Conservation (phyloP, 2,113 vertebrate species). For the Sinocyclocheilus anophthalmus region DNA sequence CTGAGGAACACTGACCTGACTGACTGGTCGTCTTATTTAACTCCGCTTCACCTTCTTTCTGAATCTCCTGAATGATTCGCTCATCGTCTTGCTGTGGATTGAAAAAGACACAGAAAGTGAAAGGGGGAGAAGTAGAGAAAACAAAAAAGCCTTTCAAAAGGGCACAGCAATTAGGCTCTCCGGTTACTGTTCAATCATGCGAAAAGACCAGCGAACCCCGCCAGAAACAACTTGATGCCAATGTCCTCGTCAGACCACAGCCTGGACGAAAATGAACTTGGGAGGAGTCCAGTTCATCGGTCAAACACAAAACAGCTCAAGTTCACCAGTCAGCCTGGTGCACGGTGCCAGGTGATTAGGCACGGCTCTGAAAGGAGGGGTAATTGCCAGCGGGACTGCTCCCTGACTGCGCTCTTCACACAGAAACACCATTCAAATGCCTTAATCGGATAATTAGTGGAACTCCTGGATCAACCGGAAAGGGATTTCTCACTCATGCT, state of each 20-base stretch:
- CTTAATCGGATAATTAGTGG: slow-evolving; percentile 31
- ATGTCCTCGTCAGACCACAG: neutral
- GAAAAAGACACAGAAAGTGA: slow-evolving; percentile 31
- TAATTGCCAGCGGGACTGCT: neutral
- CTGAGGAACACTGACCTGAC: slow-evolving; percentile 73
- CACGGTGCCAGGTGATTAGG: slow-evolving; percentile 44
- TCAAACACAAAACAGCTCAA: slow-evolving; percentile 29
- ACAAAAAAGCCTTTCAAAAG: slow-evolving; percentile 13
- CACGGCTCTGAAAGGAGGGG: slow-evolving; percentile 1
- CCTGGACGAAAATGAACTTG: neutral
- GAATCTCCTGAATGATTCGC: slow-evolving; percentile 93
- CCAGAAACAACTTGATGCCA: slow-evolving; percentile 11
- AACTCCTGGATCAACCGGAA: slow-evolving; percentile 15
- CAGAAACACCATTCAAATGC: slow-evolving; percentile 1
- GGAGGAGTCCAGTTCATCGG: slow-evolving; percentile 6
- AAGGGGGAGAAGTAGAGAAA: neutral
- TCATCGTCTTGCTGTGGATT: slow-evolving; percentile 87
- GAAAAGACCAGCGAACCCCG: neutral
- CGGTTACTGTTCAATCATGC: neutral
- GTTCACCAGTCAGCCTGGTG: slow-evolving; percentile 3
- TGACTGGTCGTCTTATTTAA: slow-evolving; percentile 83
- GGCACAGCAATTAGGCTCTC: neutral
- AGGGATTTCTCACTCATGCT: neutral
- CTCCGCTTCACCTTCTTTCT: slow-evolving; percentile 91
- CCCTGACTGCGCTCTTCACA: slow-evolving; percentile 20